These are phyloP conservation scores for Zosterops borbonicus DNA, from an alignment of 2,113 vertebrate genomes.

Conservation along the genomic window DNA sequence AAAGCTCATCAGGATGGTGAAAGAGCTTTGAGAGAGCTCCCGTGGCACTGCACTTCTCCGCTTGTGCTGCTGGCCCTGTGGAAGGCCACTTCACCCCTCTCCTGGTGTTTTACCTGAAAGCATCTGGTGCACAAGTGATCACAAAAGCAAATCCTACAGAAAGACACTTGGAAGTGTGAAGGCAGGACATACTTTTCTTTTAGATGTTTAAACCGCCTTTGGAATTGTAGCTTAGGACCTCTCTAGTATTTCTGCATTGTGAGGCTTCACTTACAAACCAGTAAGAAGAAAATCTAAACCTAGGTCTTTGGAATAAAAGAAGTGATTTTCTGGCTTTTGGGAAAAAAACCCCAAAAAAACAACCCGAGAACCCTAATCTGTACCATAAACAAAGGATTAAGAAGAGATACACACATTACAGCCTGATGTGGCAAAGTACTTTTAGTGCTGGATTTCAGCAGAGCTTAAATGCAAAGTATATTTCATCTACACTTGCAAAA, in stretches of 20 bases:
- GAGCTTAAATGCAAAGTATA: background rate
- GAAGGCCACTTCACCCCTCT: background rate
- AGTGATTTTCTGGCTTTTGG: background rate
- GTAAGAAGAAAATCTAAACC: background rate
- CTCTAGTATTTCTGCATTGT: background rate
- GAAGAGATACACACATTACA: background rate
- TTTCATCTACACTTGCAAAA: background rate
- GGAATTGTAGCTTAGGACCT: background rate
- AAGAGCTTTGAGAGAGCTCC: background rate
- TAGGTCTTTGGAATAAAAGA: background rate
- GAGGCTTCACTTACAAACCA: background rate
- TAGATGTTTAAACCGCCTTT: background rate
- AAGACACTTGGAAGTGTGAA: background rate
- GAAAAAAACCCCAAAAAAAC: background rate
- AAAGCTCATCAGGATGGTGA: background rate
- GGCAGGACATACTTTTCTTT: background rate
- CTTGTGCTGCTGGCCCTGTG: background rate
- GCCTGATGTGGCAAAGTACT: background rate
- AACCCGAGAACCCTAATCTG: background rate
- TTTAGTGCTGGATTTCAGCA: background rate
- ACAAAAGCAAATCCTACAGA: background rate
- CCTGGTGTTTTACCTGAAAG: background rate
- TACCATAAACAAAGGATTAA: background rate
- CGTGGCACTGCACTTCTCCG: background rate
- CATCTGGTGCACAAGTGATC: accelerated